phyloP scores from a whole-genome alignment of 2,113 vertebrate species.

The Acrocephalus kingi region DNA sequence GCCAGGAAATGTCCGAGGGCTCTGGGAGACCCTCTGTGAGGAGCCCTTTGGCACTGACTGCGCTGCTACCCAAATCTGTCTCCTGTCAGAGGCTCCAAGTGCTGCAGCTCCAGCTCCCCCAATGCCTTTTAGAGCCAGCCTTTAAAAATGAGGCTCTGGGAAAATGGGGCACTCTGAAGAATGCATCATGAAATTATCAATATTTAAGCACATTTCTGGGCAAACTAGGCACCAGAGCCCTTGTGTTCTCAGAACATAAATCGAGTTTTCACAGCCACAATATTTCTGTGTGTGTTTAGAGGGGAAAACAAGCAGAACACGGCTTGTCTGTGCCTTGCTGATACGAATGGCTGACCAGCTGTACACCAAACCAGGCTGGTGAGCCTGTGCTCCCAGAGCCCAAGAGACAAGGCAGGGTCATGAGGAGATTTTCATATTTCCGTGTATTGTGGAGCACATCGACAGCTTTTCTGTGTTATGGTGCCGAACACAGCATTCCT shows the following conservation, averaged over 20 bases:
- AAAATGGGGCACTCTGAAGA: background rate
- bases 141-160: background rate
- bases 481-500: fast-evolving
- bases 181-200: background rate
- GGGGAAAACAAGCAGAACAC: background rate
- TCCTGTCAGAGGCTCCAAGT: background rate
- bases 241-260: background rate
- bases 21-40: fast-evolving
- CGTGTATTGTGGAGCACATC: fast-evolving
- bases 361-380: background rate
- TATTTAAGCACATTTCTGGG: background rate
- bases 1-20: fast-evolving
- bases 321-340: fast-evolving
- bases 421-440: fast-evolving
- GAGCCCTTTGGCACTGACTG: background rate
- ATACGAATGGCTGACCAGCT: fast-evolving
- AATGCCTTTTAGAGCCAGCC: background rate
- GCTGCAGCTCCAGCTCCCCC: background rate
- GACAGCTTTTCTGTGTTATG: fast-evolving
- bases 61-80: background rate
- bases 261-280: background rate
- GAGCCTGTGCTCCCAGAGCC: fast-evolving
- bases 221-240: background rate
- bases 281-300: background rate
- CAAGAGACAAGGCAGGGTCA: no score